These are phyloP conservation scores for Peucedramus taeniatus DNA, from an alignment of 2,113 vertebrate species.

Conservation along the genomic window DNA sequence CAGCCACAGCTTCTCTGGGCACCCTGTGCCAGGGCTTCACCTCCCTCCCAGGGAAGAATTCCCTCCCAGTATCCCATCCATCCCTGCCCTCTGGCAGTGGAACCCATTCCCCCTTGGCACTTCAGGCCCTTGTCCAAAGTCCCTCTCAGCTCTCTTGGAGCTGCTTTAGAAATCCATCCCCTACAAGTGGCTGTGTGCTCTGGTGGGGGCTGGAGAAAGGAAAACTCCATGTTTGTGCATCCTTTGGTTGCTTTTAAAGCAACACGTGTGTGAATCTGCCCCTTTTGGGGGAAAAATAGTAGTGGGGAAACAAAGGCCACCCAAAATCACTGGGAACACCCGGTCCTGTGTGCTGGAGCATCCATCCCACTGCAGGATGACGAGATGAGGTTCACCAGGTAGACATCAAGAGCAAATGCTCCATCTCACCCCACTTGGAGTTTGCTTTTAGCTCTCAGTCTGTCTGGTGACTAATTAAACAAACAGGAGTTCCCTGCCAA, in stretches of 20 bases:
- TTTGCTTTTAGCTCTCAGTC: not conserved
- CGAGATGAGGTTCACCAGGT: not conserved
- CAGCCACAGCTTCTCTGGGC: not conserved
- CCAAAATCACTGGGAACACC: accelerated
- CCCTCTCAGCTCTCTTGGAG: not conserved
- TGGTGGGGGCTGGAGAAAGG: not conserved
- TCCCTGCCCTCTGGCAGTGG: not conserved
- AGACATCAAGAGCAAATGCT: not conserved
- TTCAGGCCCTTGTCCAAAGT: not conserved
- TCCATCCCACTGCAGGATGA: not conserved
- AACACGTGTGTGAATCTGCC: accelerated
- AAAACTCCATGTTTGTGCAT: not conserved
- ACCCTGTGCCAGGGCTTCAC: accelerated
- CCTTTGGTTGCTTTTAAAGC: not conserved
- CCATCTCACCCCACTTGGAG: not conserved
- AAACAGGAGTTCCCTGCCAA: constrained; percentile 33
- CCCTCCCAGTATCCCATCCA: accelerated
- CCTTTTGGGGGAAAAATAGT: accelerated
- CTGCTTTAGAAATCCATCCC: not conserved
- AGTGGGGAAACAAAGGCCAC: not conserved
- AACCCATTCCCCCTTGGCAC: not conserved
- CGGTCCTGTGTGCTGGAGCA: accelerated
- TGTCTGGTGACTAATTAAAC: constrained; percentile 42
- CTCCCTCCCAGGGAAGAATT: accelerated
- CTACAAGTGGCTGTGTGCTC: not conserved